phyloP scores from a whole-genome alignment of 1,140 invertebrate genomes.

The Plectrocnemia conspersa region DNA sequence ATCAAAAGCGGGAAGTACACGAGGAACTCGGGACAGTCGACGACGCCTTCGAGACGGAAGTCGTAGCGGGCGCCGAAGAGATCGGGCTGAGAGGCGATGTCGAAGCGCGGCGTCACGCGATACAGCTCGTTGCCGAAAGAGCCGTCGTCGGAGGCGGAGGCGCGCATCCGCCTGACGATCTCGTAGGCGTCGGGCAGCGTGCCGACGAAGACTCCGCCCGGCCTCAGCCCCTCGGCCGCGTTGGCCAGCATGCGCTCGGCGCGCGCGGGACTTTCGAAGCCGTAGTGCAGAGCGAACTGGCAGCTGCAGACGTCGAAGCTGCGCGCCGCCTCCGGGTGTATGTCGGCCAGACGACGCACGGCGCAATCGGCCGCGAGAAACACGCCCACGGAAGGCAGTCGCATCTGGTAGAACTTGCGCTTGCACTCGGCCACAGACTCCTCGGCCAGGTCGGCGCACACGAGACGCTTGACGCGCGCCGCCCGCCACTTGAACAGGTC shows the following conservation, averaged over 20 bases:
- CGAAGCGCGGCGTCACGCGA: constrained; percentile 72
- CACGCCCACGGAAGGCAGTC: constrained; percentile 65
- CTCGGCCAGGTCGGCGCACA: constrained; percentile 92
- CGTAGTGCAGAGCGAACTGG: constrained; percentile 97
- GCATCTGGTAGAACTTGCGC: constrained; percentile 46
- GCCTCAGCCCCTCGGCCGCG: constrained; percentile 79
- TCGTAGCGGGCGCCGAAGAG: constrained; percentile 96
- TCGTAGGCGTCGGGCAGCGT: constrained; percentile 92
- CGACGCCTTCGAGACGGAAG: constrained; percentile 92
- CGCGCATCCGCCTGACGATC: constrained; percentile 66
- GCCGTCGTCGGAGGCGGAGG: constrained; percentile 53
- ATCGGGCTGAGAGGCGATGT: constrained; percentile 65
- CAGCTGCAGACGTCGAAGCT: constrained; percentile 89
- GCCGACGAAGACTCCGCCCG: constrained; percentile 94
- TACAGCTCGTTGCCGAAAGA: constrained; percentile 87
- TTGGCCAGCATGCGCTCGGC: constrained; percentile 91
- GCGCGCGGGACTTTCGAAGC: constrained; percentile 89
- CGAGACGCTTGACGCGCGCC: constrained; percentile 74
- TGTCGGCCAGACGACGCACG: constrained; percentile 69
- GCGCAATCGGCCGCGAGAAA: constrained; percentile 91
- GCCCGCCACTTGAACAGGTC: constrained; percentile 95
- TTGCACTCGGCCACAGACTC: constrained; percentile 85
- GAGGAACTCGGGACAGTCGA: constrained; percentile 97
- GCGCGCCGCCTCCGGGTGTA: constrained; percentile 68
- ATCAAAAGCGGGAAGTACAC: constrained; percentile 86